Evolutionary conservation across 2,888 invertebrate genomes (phyloP), one percentile per base, ranked within the genome.

Genomic region (Drosophila hamatofila): DNA sequence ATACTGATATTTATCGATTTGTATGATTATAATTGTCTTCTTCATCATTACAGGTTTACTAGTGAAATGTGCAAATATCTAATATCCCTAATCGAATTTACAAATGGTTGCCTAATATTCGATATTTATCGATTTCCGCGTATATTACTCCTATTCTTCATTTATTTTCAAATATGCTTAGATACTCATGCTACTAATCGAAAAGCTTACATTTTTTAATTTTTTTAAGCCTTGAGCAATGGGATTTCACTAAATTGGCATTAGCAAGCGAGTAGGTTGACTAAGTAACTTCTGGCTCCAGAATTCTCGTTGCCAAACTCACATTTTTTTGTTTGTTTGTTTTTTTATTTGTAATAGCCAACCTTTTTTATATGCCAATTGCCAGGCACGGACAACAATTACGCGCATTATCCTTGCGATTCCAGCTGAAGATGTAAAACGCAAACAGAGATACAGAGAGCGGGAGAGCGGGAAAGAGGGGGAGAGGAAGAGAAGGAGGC

Each of bases 331-430:
- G 2, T 3, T 1, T 44, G 14, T 23, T 1, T 3, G 11, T n/a
- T 27, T n/a, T 48, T 8, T 16, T 46, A 8, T 46, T 27, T 48
- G 60, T 66, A 23, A 60, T 11, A 42, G 35, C 39, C 44, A 27
- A 16, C 8, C n/a, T 48, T 70, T 69, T 71, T 70, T 64, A 35
- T 51, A 64, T 66, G 78, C 58, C 81, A 67, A 73, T 79, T 62
- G 63, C 81, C 57, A 51, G 75, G 75, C 79, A 64, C 56, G 83
- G 73, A 88, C 88, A 83, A 84, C 85, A 88, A 88, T 83, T 88
- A 88, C 83, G 88, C 73, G 83, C 82, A 83, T 83, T 88, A 83
- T 83, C 80, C 85, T 79, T 83, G 76, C 73, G 69, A 68, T 80
- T 79, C 60, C 41, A 75, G 78, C 69, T 49, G 21, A 58, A 51